Evolutionary conservation across 2,888 invertebrate species (phyloP).

Genomic region (Danaus chrysippus): DNA sequence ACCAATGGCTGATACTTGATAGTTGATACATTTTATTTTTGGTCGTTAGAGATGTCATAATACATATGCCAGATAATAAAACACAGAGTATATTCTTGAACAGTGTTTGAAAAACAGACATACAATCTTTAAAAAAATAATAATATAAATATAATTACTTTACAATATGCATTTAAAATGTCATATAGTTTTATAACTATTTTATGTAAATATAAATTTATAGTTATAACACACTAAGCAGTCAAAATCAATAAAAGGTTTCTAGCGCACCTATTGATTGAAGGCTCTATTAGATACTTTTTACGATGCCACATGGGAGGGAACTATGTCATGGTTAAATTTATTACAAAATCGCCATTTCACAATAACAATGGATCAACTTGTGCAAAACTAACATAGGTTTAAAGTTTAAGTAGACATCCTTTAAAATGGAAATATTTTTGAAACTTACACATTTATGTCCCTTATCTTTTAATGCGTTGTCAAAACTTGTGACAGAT

Average conservation of each 20-base stretch:
- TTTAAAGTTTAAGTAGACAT: constrained; percentile 10
- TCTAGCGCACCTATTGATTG: neutral
- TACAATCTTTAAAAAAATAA: too few relatives aligned
- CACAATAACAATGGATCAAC: constrained; percentile 15
- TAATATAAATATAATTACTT: too few relatives aligned
- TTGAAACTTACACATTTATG: constrained; percentile 52
- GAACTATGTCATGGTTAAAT: constrained; percentile 31
- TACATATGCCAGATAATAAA: neutral
- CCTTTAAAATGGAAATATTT: constrained; percentile 55
- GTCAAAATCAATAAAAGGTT: too few relatives aligned
- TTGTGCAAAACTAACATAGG: constrained; percentile 2
- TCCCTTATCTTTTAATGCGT: constrained; percentile 53
- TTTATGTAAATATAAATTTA: too few relatives aligned
- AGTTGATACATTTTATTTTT: neutral
- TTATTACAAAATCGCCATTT: constrained; percentile 31
- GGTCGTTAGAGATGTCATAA: neutral
- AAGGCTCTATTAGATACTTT: neutral
- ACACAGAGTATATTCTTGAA: constrained; percentile 10
- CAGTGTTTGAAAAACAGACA: too few relatives aligned
- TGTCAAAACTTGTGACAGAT: constrained; percentile 63
- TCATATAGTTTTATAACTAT: too few relatives aligned
- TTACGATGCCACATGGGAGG: constrained; percentile 3
- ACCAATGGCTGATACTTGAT: constrained; percentile 3
- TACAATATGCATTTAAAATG: too few relatives aligned
- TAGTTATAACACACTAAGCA: too few relatives aligned